Conservation (phyloP, 1,140 invertebrate species). For the Harlomillsia oculata region DNA sequence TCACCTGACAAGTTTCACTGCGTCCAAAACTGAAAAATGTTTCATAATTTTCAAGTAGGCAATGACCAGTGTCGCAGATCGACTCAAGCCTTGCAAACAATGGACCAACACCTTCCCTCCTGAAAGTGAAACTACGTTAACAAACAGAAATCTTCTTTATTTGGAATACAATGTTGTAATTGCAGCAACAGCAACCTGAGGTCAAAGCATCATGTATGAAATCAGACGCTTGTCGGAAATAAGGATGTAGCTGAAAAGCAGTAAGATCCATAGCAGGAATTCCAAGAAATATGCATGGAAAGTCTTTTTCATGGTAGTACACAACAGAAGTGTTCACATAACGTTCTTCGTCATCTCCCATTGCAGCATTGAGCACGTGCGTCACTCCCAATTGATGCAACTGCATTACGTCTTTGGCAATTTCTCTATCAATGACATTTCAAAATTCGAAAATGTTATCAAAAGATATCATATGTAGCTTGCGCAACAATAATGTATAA, state of each 20-base stretch:
- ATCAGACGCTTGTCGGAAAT: conserved; percentile 38
- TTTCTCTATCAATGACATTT: conserved; percentile 1
- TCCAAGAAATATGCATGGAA: conserved; percentile 29
- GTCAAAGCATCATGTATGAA: conserved; percentile 40
- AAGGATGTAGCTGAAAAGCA: conserved; percentile 38
- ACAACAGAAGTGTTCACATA: conserved; percentile 24
- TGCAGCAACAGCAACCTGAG: not conserved
- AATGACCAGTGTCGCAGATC: not conserved
- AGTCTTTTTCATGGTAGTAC: not conserved
- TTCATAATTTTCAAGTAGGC: not conserved
- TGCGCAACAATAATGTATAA: not conserved
- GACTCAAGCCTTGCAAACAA: conserved; percentile 5
- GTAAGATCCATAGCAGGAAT: conserved; percentile 38
- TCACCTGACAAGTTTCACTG: not conserved
- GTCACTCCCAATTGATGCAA: conserved; percentile 40
- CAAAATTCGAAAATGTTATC: not conserved
- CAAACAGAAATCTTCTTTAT: not conserved
- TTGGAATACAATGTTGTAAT: not conserved
- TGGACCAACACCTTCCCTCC: conserved; percentile 45
- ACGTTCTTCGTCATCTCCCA: conserved; percentile 37
- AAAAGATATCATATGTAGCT: not conserved
- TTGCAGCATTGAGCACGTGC: conserved; percentile 43
- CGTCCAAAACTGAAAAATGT: not conserved
- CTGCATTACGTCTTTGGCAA: conserved; percentile 37
- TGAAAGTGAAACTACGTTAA: not conserved